Evolutionary conservation across 2,113 vertebrate species (phyloP).

Genomic region (Pelecanoides urinatrix): DNA sequence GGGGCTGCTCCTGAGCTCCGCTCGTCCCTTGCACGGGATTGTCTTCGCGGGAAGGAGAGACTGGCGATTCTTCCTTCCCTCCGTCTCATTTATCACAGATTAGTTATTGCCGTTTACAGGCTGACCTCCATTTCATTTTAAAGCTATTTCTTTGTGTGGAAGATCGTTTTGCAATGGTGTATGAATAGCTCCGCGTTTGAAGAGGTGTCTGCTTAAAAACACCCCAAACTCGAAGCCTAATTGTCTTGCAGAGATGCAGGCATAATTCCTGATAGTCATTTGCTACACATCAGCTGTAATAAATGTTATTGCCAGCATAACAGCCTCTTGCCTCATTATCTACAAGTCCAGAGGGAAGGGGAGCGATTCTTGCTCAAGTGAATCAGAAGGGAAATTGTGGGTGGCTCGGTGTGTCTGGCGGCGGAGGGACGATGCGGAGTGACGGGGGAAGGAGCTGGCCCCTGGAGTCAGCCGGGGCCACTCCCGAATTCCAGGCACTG

Average conservation of each 20-base stretch:
- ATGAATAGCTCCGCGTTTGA: not conserved
- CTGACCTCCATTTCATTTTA: slow-evolving; percentile 38
- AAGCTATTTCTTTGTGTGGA: not conserved
- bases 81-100: not conserved
- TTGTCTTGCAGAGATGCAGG: not conserved
- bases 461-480: not conserved
- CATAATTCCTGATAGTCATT: not conserved
- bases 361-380: not conserved
- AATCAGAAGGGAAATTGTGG: not conserved
- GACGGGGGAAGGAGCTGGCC: not conserved
- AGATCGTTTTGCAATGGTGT: not conserved
- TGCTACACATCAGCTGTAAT: not conserved
- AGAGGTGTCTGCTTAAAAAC: not conserved
- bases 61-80: not conserved
- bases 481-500: not conserved
- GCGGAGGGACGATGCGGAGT: not conserved
- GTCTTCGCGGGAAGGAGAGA: not conserved
- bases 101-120: not conserved
- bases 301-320: not conserved
- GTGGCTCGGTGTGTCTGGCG: not conserved
- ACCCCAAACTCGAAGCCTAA: not conserved
- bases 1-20: not conserved
- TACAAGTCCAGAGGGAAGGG: not conserved
- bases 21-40: not conserved
- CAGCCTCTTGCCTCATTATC: not conserved